These are phyloP conservation scores for Amblyopsis rosae DNA, from an alignment of 2,113 vertebrate genomes.

Conservation along the genomic window DNA sequence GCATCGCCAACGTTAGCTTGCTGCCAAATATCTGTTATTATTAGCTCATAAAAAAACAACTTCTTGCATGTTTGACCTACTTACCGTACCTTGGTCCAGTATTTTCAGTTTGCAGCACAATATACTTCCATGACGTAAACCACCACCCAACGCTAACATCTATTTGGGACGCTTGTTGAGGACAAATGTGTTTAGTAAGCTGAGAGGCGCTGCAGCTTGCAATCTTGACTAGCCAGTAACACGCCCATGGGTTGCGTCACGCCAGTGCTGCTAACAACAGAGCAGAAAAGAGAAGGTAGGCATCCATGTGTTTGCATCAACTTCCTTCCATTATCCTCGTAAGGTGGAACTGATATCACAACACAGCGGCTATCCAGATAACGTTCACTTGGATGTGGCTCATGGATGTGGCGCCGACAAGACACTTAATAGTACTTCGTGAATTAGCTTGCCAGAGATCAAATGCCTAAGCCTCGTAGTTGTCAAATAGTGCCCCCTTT, in stretches of 20 bases:
- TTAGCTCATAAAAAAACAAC: constrained; percentile 25
- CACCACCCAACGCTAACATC: constrained; percentile 29
- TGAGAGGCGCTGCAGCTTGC: constrained; percentile 30
- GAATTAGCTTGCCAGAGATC: neutral
- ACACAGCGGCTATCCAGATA: too few relatives aligned
- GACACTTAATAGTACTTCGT: too few relatives aligned
- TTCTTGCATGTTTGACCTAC: constrained; percentile 22
- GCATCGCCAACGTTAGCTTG: constrained; percentile 54
- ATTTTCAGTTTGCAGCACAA: constrained; percentile 26
- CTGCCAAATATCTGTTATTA: constrained; percentile 48
- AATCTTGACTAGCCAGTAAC: constrained; percentile 47
- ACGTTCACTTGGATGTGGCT: too few relatives aligned
- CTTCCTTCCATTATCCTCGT: too few relatives aligned
- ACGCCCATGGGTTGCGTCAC: constrained; percentile 72
- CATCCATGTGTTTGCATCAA: neutral
- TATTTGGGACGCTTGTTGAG: constrained; percentile 13
- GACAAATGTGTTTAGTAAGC: constrained; percentile 44
- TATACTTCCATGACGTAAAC: constrained; percentile 36
- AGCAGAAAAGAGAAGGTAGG: neutral
- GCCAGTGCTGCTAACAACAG: neutral
- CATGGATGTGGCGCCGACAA: too few relatives aligned
- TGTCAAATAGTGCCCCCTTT: constrained; percentile 48
- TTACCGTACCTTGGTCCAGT: constrained; percentile 42
- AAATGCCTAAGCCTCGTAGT: neutral
- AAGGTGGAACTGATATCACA: too few relatives aligned